These are phyloP conservation scores for Phoronis australis DNA, from an alignment of 2,888 invertebrate species.

Conservation along the genomic window DNA sequence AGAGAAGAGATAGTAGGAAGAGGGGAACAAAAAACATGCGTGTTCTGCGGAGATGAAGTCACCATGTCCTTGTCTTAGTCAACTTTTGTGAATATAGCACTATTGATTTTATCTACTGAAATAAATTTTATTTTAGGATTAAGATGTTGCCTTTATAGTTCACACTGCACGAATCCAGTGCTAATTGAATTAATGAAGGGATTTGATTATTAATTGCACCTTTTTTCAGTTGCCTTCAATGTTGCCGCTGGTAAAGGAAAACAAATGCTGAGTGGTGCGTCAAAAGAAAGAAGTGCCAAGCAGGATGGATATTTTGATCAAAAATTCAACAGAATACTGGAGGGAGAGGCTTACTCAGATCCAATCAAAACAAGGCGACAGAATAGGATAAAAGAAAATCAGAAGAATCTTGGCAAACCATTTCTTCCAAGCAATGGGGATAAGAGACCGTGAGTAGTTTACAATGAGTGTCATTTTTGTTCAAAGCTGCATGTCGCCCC, in stretches of 20 bases:
- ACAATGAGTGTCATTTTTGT: neutral
- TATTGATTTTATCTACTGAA: too few species aligned
- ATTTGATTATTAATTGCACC: too few species aligned
- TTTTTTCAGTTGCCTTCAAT: slow-evolving; percentile 43
- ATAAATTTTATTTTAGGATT: too few species aligned
- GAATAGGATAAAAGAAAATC: slow-evolving; percentile 36
- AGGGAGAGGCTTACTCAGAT: slow-evolving; percentile 49
- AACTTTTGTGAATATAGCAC: too few species aligned
- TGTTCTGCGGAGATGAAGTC: too few species aligned
- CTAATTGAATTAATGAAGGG: too few species aligned
- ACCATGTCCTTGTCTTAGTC: too few species aligned
- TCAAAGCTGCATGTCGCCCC: too few species aligned
- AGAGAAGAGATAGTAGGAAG: too few species aligned
- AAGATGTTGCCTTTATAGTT: too few species aligned
- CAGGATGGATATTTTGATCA: slow-evolving; percentile 50
- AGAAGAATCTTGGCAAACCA: slow-evolving; percentile 49
- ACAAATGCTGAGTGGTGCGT: slow-evolving; percentile 48
- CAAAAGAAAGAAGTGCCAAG: slow-evolving; percentile 40
- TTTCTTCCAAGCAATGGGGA: slow-evolving; percentile 50
- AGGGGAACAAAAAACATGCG: too few species aligned
- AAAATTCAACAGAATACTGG: slow-evolving; percentile 44
- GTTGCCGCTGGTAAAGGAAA: slow-evolving; percentile 47
- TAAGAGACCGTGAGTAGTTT: slow-evolving; percentile 40
- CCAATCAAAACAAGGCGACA: slow-evolving; percentile 45
- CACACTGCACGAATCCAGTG: too few species aligned